Evolutionary conservation across 2,113 vertebrate genomes (phyloP).

Genomic region (Gobio gobio): DNA sequence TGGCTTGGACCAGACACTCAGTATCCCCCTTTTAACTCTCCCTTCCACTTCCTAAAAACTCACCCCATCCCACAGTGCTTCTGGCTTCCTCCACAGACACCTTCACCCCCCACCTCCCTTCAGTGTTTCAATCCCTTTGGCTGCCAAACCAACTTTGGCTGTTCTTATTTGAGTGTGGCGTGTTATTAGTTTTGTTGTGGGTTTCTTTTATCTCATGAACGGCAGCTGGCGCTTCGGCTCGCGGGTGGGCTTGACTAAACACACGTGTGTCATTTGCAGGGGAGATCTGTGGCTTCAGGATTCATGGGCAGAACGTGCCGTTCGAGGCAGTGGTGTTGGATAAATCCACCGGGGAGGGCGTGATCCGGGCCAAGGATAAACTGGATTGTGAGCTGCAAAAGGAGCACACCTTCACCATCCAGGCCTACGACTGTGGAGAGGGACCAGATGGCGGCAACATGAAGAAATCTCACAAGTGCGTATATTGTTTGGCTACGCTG

Average conservation of each 20-base stretch:
- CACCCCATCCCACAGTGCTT: conserved; percentile 83
- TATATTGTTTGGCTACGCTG: conserved; percentile 16
- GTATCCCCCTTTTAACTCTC: conserved; percentile 82
- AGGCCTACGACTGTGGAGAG: conserved; percentile 96
- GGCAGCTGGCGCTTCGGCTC: conserved; percentile 13
- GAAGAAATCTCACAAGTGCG: conserved; percentile 99
- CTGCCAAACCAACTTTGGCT: conserved; percentile 82
- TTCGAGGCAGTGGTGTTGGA: conserved; percentile 98
- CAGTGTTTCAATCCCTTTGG: conserved; percentile 82
- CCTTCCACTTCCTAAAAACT: conserved; percentile 73
- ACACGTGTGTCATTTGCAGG: conserved; percentile 73
- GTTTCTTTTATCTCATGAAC: conserved; percentile 31
- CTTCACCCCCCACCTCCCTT: conserved; percentile 61
- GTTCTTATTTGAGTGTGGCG: conserved; percentile 70
- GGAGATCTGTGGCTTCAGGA: conserved; percentile 98
- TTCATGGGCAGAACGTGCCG: conserved; percentile 94
- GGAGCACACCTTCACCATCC: conserved; percentile 94
- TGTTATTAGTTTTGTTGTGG: conserved; percentile 60
- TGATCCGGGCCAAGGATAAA: conserved; percentile 91
- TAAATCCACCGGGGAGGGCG: conserved; percentile 93
- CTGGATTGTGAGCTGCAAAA: conserved; percentile 97
- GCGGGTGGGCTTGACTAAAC: conserved; percentile 54
- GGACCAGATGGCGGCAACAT: conserved; percentile 87
- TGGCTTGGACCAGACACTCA: conserved; percentile 90
- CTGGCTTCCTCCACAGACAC: conserved; percentile 87